Evolutionary conservation across 2,888 invertebrate species (phyloP), one percentile per base, ranked within the genome.

Genomic region (Mimumesa dahlbomi): DNA sequence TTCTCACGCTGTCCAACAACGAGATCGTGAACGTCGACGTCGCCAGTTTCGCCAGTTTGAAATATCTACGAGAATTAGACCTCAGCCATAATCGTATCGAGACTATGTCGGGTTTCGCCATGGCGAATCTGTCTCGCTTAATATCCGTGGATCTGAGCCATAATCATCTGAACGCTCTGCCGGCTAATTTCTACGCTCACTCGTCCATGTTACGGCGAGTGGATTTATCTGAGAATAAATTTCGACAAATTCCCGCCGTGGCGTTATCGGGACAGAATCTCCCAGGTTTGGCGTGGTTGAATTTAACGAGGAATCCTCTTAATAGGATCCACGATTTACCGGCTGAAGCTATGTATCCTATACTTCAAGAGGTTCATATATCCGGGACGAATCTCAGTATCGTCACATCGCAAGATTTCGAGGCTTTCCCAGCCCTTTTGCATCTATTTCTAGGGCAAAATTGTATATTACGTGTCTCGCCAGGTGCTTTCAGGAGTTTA

Each of bases 381-480:
- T 94, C 94, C 59, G 92, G 92, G 52, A 96, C 96, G 3, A 96
- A 96, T 87, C 91, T 97, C 48, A 95, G 94, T 21, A 94, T 96
- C 77, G 92, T 97, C 40, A 96, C 96, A 0, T 95, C 95, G 63
- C 95, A 94, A 87, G 96, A 96, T 85, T 96, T 97, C 84, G 95
- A 95, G 85, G 93, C 95, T 19, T 96, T 96, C 83, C 95, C 95
- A 11, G 93, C 94, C 0, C 90, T 96, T 34, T 93, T 95, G 79
- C 94, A 94, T 84, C 91, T 96, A 62, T 93, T 93, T 84, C 87
- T 96, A 50, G 92, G 92, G 19, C 92, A 93, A 79, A 96, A 96
- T 89, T 91, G 93, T 62, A 94, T 96, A 73, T 93, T 94, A 16
- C 91, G 95, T 70, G 93, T 97, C 73, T 96, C 96, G 6, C 96